Evolutionary conservation across 30 jellyfish, hydroid and myxozoan genomes (phyloP), one percentile per base, ranked within the genome.

Genomic region (Hydractinia symbiolongicarpus): DNA sequence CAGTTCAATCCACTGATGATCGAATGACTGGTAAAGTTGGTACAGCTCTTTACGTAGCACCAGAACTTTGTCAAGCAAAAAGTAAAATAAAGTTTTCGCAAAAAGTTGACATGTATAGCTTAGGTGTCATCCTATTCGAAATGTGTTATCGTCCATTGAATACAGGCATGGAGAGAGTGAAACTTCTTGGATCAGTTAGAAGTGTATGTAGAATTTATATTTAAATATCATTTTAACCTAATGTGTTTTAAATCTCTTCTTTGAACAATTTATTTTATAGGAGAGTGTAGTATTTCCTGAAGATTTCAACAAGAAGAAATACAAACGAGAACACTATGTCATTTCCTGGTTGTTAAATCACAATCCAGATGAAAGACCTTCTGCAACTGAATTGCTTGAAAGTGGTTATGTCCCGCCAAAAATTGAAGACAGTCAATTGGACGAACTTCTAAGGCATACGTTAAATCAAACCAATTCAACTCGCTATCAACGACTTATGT

Each of bases 11-110:
- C 9, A 61, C 88, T n/a, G 92, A 80, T 50, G 95, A 82, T 66
- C 74, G 86, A n/a, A 81, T 85, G 95, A 90, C 97, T 6, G 97
- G 97, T 10, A 86, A 87, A 71, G 98, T 93, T 20, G 98, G 98
- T 50, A 93, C 98, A 15, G 95, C 91, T 5, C 88, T 88, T 54
- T 93, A 93, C 55, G 96, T 84, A 49, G 98, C 98, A 56, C 98
- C 98, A 64, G 98, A 93, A 81, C 84, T 93, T 19, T 95, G 83
- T 57, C 54, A 44, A 21, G 75, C 80, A 5, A 82, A 78, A 14
- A 61, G 71, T 58, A 78, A 83, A n/a, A 91, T 93, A 57, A 88
- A 81, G 72, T 82, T 86, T 72, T 81, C 98, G 44, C 94, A 91
- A 56, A 87, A 84, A 81, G 96, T 86, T 19, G 98, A 93, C 77